These are phyloP conservation scores for Diglossa cyanea DNA, from an alignment of 2,797 vertebrate genomes.

Conservation along the genomic window DNA sequence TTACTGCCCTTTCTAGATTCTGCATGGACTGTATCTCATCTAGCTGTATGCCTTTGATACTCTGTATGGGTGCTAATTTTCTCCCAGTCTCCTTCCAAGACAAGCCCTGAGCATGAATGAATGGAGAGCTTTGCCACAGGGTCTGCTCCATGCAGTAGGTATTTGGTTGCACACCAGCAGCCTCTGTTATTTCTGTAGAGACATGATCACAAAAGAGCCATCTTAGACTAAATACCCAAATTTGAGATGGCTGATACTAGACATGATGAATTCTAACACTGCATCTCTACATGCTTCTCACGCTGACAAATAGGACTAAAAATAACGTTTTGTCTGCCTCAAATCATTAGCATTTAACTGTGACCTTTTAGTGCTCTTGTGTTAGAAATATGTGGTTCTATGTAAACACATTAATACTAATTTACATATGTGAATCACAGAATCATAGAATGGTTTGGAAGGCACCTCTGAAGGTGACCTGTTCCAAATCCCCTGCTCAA, in stretches of 20 bases:
- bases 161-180: not conserved
- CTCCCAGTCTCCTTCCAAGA: not conserved
- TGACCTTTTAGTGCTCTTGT: not conserved
- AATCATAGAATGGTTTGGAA: not conserved
- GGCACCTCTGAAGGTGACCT: not conserved
- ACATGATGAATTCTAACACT: not conserved
- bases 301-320: not conserved
- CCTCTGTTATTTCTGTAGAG: not conserved
- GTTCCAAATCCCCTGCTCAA: not conserved
- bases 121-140: not conserved
- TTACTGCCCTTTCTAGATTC: not conserved
- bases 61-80: not conserved
- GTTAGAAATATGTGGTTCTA: not conserved
- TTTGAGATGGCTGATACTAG: not conserved
- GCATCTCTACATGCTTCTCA: not conserved
- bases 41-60: not conserved
- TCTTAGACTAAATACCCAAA: not conserved
- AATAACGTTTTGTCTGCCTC: not conserved
- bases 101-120: not conserved
- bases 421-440: not conserved
- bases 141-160: rapidly evolving
- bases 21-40: not conserved
- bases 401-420: not conserved
- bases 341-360: not conserved
- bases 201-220: not conserved